Base-by-base conservation (phyloP, 2,888 invertebrate genomes). In the Luperina nickerlii region DNA sequence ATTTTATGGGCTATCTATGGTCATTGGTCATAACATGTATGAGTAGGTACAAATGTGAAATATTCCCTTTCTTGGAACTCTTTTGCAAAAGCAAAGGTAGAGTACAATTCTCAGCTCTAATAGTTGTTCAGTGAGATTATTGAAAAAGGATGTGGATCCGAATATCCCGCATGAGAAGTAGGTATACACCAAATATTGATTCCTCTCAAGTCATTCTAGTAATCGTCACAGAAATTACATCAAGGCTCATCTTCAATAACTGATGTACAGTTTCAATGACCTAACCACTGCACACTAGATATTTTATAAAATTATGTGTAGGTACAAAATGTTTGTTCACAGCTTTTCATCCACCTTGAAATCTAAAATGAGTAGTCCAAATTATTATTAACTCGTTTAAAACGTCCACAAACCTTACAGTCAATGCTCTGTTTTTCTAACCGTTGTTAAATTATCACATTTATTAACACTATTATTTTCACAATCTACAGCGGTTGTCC, bases 401-500 rank as follows among this genome's bases (percentile, higher is more conserved):
- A 83, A 83, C 68, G 76, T 87, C 76, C 87, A 87, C 83, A 81
- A 83, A 86, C 70, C 78, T 79, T 81, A 57, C 18, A 70, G n/a
- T 66, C 74, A 81, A 78, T 63, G 66, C 75, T 79, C 75, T 72
- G 76, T 81, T 86, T 75, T 42, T 63, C 63, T 76, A 68, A 65
- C 77, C 57, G 66, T 81, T 84, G 32, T 87, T 84, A 82, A 60
- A 81, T 86, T 82, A 89, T 87, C 90, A 90, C 85, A 76, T 86
- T 82, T 83, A 87, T 76, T 72, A 82, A 74, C 84, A 88, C 85
- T 82, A 72, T 74, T 78, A 76, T 87, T 78, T 78, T 79, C 87
- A 87, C 82, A 85, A 76, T 79, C 45, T 79, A 72, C 32, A 79
- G 69, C 69, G 60, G 80, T 75, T 74, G 87, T 90, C 74, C 92